Evolutionary conservation across 2,113 vertebrate species (phyloP), one percentile per base, ranked within the genome.

Genomic region (Crypturellus undulatus): DNA sequence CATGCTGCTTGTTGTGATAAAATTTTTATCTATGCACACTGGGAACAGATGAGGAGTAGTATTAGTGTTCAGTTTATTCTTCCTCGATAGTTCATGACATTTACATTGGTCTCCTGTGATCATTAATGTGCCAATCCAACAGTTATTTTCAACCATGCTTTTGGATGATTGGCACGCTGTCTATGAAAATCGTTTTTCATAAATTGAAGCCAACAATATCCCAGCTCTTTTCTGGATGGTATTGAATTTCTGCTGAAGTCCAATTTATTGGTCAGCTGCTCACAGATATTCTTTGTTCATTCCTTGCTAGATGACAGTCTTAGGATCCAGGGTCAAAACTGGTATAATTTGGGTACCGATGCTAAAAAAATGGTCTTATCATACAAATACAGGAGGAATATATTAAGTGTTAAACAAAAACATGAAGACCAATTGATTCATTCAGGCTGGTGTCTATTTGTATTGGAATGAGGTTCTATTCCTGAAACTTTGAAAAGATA

Each of bases 1-100:
- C 82, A 93, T 93, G 77, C 96, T 97, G 94, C 96, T 97, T 94
- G 93, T 94, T 94, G 91, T 95, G 97, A 98, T 97, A 98, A 97
- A 97, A 94, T 82, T 96, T 97, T 97, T 97, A 96, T 97, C 94
- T 94, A 8, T 87, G 63, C 89, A 90, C 26, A 67, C 58, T 92
- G 93, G 91, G 97, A 97, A 82, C 70, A 89, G 93, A 96, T 79
- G 96, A 96, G 47, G 82, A 92, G 59, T 72, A 63, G 42, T 87
- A 71, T 89, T 95, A 91, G 24, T 47, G 56, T 60, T 96, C 93
- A 87, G 89, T 96, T 97, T 97, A 97, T 97, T 97, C 93, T 97
- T 94, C 93, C 72, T 67, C 92, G n/a, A 90, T 94, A 97, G 96
- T 95, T 97, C 89, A 81, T 95, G 95, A 96, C 95, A 97, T 97